Evolutionary conservation across 2,888 invertebrate genomes (phyloP), one percentile per base, ranked within the genome.

Genomic region (Drosophila demipolita): DNA sequence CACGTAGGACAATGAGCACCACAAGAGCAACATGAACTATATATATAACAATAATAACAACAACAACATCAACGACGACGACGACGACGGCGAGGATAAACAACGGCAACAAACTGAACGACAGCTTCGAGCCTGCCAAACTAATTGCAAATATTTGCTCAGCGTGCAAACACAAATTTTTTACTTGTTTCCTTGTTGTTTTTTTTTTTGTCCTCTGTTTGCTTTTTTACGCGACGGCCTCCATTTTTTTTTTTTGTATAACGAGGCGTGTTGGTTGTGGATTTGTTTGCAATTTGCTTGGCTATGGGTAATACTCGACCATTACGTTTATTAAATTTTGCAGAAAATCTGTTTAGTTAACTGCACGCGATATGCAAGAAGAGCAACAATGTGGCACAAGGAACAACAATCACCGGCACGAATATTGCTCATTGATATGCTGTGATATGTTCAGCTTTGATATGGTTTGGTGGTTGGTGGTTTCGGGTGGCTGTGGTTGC

Each of bases 71-170:
- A 12, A 42, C 50, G 11, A 33, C 53, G 17, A 66, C 60, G 20
- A 45, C 49, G 36, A 54, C 26, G n/a, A 60, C 36, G 48, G 55
- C 57, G 29, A 6, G 20, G 45, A 12, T 20, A 45, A 50, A 48
- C 32, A 65, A 78, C 62, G 62, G 61, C 75, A 70, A 71, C 55
- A 63, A 59, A 52, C 65, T 35, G 48, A 20, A 40, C 45, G 36
- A 72, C 65, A 59, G 52, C 66, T 75, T 57, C 77, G 66, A 75
- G 66, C 67, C 68, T 64, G 62, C 60, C 76, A 74, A 73, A 76
- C 81, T 74, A 82, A 82, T 82, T 81, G 79, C 66, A 82, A 82
- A 82, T 82, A 79, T 82, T 82, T 82, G 81, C 75, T 59, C 66
- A 61, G 64, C 59, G 66, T 40, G 59, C 73, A 73, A 79, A 79